Conservation (phyloP, 2,888 invertebrate genomes). For the Synanthedon vespiformis region DNA sequence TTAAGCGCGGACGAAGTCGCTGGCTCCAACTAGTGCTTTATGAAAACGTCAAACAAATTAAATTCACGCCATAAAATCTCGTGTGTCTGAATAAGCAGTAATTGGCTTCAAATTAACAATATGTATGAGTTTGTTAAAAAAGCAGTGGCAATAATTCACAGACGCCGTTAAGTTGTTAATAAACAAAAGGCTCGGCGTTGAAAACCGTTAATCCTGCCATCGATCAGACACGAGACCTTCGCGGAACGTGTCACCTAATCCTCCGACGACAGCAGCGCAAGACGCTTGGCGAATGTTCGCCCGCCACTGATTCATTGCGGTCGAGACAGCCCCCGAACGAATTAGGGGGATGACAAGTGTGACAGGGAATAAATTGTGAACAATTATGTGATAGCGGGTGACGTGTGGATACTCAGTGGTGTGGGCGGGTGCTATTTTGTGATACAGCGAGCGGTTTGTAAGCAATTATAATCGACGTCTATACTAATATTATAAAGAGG, state of each 20-base stretch:
- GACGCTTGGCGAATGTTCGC: slow-evolving; percentile 24
- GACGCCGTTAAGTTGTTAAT: not conserved
- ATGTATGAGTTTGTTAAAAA: too few relatives aligned
- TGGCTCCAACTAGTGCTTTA: too few relatives aligned
- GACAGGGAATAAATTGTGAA: slow-evolving; percentile 56
- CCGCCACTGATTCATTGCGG: slow-evolving; percentile 21
- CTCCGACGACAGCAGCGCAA: slow-evolving; percentile 32
- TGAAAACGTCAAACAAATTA: too few relatives aligned
- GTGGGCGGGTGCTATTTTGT: slow-evolving; percentile 23
- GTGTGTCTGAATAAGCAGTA: too few relatives aligned
- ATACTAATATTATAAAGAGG: too few relatives aligned
- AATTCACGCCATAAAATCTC: too few relatives aligned
- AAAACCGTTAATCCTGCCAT: slow-evolving; percentile 33
- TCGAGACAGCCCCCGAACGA: slow-evolving; percentile 22
- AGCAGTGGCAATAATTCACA: too few relatives aligned
- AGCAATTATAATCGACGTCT: too few relatives aligned
- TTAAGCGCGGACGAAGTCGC: too few relatives aligned
- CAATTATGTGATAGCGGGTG: slow-evolving; percentile 39
- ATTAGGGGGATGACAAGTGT: slow-evolving; percentile 55
- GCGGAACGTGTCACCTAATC: slow-evolving; percentile 56
- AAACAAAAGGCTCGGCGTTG: not conserved
- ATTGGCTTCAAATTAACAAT: too few relatives aligned
- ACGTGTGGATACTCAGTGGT: too few relatives aligned
- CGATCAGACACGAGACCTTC: slow-evolving; percentile 43
- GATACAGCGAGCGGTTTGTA: not conserved